Conservation (phyloP, 2,113 vertebrate genomes). For the Oenanthe oenanthe region DNA sequence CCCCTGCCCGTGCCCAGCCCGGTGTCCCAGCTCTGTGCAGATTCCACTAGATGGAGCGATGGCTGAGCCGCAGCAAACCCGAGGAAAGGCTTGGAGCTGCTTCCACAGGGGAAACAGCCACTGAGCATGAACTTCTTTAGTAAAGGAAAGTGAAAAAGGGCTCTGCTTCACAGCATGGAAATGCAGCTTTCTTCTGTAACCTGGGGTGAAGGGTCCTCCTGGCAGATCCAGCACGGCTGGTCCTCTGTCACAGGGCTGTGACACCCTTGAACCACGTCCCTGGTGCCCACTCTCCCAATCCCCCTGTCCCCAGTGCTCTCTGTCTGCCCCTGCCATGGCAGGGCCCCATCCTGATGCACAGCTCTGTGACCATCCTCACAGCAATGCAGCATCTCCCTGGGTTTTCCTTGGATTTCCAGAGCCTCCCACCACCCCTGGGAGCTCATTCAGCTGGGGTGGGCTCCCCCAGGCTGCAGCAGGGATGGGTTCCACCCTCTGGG, state of each 20-base stretch:
- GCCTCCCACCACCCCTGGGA: neutral
- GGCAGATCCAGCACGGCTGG: neutral
- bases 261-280: accelerated
- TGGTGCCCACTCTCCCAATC: neutral
- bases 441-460: neutral
- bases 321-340: accelerated
- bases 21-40: neutral
- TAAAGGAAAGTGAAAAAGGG: neutral
- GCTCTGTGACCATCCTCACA: neutral
- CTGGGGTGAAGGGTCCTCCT: neutral
- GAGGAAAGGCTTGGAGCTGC: accelerated
- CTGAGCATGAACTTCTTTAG: accelerated
- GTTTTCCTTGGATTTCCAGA: neutral
- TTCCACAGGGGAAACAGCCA: neutral
- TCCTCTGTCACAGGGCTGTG: neutral
- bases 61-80: neutral
- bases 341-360: neutral
- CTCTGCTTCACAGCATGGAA: neutral
- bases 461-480: accelerated
- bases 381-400: accelerated
- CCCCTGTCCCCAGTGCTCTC: accelerated
- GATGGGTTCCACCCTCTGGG: neutral
- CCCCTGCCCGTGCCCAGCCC: too few species aligned
- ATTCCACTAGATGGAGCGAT: constrained; percentile 34
- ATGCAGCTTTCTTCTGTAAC: neutral